Evolutionary conservation across 2,888 invertebrate genomes (phyloP).

Genomic region (Troglohyphantes excavatus): DNA sequence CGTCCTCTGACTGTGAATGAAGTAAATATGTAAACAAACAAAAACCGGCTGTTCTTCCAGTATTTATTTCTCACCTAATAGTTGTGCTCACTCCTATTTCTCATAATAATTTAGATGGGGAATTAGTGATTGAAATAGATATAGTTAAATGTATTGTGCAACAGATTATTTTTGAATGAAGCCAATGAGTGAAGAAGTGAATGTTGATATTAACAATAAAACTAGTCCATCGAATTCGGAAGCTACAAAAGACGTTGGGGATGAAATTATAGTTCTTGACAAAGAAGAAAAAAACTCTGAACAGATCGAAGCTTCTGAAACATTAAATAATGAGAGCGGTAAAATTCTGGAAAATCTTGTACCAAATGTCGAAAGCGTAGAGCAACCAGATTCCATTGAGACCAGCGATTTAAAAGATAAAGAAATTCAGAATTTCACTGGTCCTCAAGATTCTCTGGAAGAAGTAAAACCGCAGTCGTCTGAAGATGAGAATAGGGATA

Average conservation of each 20-base stretch:
- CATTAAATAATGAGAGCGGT: background rate
- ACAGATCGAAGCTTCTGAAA: background rate
- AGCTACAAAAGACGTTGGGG: background rate
- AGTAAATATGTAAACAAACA: slow-evolving; percentile 56
- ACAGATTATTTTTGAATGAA: slow-evolving; percentile 33
- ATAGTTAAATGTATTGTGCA: background rate
- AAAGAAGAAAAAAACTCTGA: background rate
- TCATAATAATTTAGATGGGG: too few species aligned
- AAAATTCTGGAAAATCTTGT: background rate
- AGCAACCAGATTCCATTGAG: background rate
- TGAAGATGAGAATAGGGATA: slow-evolving; percentile 7
- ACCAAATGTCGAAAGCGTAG: background rate
- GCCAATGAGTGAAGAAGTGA: slow-evolving; percentile 58
- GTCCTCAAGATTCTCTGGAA: background rate
- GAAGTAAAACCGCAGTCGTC: background rate
- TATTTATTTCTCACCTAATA: background rate
- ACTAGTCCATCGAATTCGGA: slow-evolving; percentile 27
- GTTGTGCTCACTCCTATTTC: background rate
- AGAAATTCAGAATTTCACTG: background rate
- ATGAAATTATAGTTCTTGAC: background rate
- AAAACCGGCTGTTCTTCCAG: slow-evolving; percentile 18
- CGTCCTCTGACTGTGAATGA: too few species aligned
- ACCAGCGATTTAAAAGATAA: background rate
- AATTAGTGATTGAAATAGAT: too few species aligned
- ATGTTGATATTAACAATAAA: slow-evolving; percentile 37